phyloP scores from a whole-genome alignment of 2,888 invertebrate genomes.

The Trachelus tabidus region DNA sequence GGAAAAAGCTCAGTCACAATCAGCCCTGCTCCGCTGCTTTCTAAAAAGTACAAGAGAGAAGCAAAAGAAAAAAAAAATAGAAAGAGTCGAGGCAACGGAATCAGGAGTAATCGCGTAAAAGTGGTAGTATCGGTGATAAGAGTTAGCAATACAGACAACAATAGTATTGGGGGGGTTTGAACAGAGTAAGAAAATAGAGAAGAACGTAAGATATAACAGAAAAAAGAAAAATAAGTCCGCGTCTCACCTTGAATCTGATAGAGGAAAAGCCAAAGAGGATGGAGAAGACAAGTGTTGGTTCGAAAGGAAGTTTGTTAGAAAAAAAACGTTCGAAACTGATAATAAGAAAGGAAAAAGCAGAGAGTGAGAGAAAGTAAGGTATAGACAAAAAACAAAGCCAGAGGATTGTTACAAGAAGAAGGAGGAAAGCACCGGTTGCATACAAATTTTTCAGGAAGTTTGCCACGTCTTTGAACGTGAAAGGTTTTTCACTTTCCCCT shows the following conservation, averaged over 20 bases:
- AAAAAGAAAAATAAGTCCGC: slow-evolving; percentile 18
- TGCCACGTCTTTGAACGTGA: too few relatives aligned
- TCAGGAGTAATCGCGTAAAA: not conserved
- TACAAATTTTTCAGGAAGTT: slow-evolving; percentile 45
- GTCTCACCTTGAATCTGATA: not conserved
- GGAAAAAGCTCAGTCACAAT: slow-evolving; percentile 50
- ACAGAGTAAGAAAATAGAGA: not conserved
- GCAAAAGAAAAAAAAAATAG: not conserved
- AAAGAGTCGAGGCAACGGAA: slow-evolving; percentile 16
- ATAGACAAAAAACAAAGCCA: slow-evolving; percentile 32
- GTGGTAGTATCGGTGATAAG: too few relatives aligned
- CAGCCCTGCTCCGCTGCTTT: slow-evolving; percentile 25
- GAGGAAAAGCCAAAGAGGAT: too few relatives aligned
- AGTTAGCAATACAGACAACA: too few relatives aligned
- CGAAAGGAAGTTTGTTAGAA: not conserved
- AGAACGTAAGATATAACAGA: slow-evolving; percentile 21
- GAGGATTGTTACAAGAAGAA: slow-evolving; percentile 45
- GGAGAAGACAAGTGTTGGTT: not conserved
- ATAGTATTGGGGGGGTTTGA: too few relatives aligned
- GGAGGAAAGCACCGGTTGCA: slow-evolving; percentile 45
- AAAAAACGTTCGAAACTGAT: not conserved
- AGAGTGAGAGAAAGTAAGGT: slow-evolving; percentile 15
- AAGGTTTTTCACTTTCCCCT: too few relatives aligned
- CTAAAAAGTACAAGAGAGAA: too few relatives aligned
- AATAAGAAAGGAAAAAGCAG: slow-evolving; percentile 12